Evolutionary conservation across 2,113 vertebrate genomes (phyloP), one percentile per base, ranked within the genome.

Genomic region (Calyptommatus sinebrachiatus): DNA sequence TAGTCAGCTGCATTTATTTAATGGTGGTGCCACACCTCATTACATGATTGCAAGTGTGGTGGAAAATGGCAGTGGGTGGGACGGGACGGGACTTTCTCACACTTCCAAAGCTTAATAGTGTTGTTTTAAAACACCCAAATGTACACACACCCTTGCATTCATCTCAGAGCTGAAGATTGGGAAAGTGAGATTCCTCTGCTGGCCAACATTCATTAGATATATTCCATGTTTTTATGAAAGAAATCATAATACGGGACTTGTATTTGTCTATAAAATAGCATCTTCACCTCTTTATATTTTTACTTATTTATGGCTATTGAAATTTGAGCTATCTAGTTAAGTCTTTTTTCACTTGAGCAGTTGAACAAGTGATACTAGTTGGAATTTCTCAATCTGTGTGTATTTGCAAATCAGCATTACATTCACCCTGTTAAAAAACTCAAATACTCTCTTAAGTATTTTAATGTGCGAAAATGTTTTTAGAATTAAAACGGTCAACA

Each of bases 1-100:
- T 67, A 62, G 35, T n/a, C 77, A 79, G 68, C 77, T 71, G 69
- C 69, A 79, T 71, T 61, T 62, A 61, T 7, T 62, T 71, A 63
- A 31, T 14, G 53, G 57, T 61, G 57, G 57, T 61, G 57, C 57
- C 68, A 71, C 69, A 79, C 69, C 77, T 46, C 77, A 79, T 79
- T 24, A 71, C 26, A 1, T 48, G 57, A 63, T 71, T 71, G 60
- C 57, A 71, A 71, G n/a, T 62, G 5, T 61, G 22, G 68, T 48
- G 77, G 77, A 46, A 79, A 71, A 62, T 22, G 18, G 35, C 77
- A 71, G n/a, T 14, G 7, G 57, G 57, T 45, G 48, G 48, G 48
- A 50, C 46, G n/a, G 68, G 53, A 28, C 46, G 41, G 35, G 35
- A 21, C 7, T 12, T 71, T 71, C 68, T 46, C 68, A 79, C 77